These are phyloP conservation scores for Biston betularia DNA, from an alignment of 2,888 invertebrate genomes.

Conservation along the genomic window DNA sequence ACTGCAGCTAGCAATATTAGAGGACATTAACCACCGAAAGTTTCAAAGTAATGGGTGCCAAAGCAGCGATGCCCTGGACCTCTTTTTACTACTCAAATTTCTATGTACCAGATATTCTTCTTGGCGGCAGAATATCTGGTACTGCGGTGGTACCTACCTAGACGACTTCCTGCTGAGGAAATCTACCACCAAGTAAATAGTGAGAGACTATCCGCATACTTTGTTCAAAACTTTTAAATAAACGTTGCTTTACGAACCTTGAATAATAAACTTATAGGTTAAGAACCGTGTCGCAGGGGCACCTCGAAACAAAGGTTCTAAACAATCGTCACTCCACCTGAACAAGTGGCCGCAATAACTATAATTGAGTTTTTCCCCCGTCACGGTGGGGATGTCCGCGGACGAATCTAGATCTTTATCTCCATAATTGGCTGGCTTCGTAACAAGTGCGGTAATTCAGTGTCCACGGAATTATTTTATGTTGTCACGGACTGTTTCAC, in stretches of 20 bases:
- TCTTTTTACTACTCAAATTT: no score
- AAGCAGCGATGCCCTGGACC: no score
- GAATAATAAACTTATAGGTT: conserved; percentile 9
- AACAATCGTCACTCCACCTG: conserved; percentile 61
- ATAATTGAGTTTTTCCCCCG: conserved; percentile 67
- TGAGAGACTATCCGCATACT: not conserved
- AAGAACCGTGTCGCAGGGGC: conserved; percentile 13
- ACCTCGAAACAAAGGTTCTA: conserved; percentile 35
- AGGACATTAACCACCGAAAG: no score
- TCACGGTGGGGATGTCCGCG: conserved; percentile 63
- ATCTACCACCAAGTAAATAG: no score
- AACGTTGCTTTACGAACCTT: conserved; percentile 1
- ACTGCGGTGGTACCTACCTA: no score
- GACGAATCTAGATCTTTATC: conserved; percentile 60
- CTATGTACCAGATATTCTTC: no score
- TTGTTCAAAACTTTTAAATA: conserved; percentile 1
- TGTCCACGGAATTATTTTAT: conserved; percentile 34
- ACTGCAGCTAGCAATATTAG: no score
- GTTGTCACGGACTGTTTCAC: conserved; percentile 32
- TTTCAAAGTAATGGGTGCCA: no score
- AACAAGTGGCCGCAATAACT: conserved; percentile 31
- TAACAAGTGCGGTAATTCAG: conserved; percentile 40
- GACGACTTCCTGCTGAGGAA: no score
- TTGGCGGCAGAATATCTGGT: no score
- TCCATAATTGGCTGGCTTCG: conserved; percentile 62